Conservation (phyloP, 2,797 vertebrate genomes). For the Chaenodraco wilsoni region DNA sequence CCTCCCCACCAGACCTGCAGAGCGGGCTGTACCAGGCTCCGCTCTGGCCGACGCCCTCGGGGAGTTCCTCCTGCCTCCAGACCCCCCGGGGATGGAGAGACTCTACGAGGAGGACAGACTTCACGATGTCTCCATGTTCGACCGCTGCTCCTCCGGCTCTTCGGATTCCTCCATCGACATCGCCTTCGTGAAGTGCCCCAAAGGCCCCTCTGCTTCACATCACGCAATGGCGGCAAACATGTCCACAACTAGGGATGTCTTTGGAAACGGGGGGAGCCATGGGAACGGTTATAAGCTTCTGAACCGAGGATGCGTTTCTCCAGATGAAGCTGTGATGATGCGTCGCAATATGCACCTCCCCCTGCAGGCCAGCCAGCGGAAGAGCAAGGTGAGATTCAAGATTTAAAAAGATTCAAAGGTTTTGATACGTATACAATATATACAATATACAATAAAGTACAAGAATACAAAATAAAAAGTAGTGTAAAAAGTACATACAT, state of each 20-base stretch:
- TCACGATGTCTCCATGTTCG: slow-evolving; percentile 86
- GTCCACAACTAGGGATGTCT: slow-evolving; percentile 77
- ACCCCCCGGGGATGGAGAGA: slow-evolving; percentile 82
- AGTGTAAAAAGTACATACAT: too few species aligned
- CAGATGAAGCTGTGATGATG: slow-evolving; percentile 83
- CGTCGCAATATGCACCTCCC: slow-evolving; percentile 87
- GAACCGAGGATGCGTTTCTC: slow-evolving; percentile 74
- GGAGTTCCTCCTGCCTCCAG: slow-evolving; percentile 84
- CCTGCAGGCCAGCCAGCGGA: slow-evolving; percentile 90
- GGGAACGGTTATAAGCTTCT: slow-evolving; percentile 80
- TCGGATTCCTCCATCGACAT: slow-evolving; percentile 96
- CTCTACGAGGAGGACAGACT: slow-evolving; percentile 88
- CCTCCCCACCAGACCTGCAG: slow-evolving; percentile 56
- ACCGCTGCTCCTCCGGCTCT: slow-evolving; percentile 91
- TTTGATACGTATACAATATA: too few species aligned
- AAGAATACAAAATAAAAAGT: too few species aligned
- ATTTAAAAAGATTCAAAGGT: too few species aligned
- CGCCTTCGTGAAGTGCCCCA: slow-evolving; percentile 90
- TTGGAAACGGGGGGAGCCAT: slow-evolving; percentile 64
- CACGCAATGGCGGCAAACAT: slow-evolving; percentile 47
- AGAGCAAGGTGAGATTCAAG: slow-evolving; percentile 85
- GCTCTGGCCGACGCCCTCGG: slow-evolving; percentile 83
- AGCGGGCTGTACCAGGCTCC: slow-evolving; percentile 74
- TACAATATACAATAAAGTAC: too few species aligned
- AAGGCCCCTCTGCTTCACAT: slow-evolving; percentile 81